Percentiles rank a stretch among this genome's conserved stretches.
Conservation (phyloP, 2,113 vertebrate genomes). For the Alethe castanea region DNA sequence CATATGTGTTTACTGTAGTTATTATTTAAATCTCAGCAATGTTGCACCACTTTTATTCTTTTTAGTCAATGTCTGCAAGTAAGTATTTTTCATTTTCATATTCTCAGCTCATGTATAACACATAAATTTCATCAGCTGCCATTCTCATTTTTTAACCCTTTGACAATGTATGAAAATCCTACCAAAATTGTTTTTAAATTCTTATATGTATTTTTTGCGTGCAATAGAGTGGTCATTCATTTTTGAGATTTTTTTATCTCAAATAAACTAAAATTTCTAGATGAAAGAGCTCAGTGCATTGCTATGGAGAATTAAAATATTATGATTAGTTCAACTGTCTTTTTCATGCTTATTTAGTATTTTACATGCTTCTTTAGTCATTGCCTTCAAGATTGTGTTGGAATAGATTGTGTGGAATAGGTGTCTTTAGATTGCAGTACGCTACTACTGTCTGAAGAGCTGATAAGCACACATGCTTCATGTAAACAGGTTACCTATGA, state of each 20-base stretch:
- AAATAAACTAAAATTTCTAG: neutral
- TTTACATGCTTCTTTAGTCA: neutral
- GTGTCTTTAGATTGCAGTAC: neutral
- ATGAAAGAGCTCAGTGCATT: neutral
- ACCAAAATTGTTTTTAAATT: neutral
- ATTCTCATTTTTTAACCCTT: neutral
- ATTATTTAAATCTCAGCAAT: neutral
- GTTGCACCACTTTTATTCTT: neutral
- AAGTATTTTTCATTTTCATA: neutral
- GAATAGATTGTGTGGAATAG: neutral
- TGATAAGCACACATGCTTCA: neutral
- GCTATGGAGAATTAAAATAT: neutral
- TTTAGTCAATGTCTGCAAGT: neutral
- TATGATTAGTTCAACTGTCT: neutral
- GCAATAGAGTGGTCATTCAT: neutral
- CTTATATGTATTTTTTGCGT: neutral
- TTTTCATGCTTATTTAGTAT: neutral
- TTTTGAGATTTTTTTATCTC: neutral
- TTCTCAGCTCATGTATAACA: neutral
- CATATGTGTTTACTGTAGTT: neutral
- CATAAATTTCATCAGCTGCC: neutral
- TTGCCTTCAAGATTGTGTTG: neutral
- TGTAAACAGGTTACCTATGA: neutral
- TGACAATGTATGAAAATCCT: neutral
- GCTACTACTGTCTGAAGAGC: neutral